These are phyloP conservation scores for Sabatieria punctata DNA, from an alignment of 2,888 invertebrate genomes.

Conservation along the genomic window DNA sequence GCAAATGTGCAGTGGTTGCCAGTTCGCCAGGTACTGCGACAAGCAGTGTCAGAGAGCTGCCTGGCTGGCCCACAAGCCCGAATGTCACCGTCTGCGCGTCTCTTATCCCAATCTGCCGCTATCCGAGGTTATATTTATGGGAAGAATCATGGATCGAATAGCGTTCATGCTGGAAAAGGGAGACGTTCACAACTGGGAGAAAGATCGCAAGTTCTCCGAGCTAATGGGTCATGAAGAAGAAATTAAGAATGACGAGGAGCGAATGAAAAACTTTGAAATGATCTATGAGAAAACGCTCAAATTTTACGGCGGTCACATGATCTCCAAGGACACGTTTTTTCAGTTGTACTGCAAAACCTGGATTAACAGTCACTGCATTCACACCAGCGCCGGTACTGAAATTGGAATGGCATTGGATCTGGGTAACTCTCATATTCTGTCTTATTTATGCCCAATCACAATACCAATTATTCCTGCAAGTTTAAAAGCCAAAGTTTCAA, in stretches of 20 bases:
- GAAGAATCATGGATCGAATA: slow-evolving; percentile 22
- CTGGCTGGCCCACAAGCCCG: slow-evolving; percentile 22
- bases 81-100: slow-evolving; percentile 21
- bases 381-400: slow-evolving; percentile 24
- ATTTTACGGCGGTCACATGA: slow-evolving; percentile 12
- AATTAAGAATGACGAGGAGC: slow-evolving; percentile 12
- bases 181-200: slow-evolving; percentile 22
- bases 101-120: slow-evolving; percentile 27
- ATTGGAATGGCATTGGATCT: slow-evolving; percentile 27
- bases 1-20: slow-evolving; percentile 17
- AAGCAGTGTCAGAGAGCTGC: slow-evolving; percentile 15
- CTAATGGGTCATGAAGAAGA: slow-evolving; percentile 7
- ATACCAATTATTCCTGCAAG: too few relatives aligned
- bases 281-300: slow-evolving; percentile 14
- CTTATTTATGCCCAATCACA: too few relatives aligned
- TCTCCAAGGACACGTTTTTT: slow-evolving; percentile 16
- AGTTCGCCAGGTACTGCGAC: slow-evolving; percentile 19
- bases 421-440: slow-evolving; percentile 16
- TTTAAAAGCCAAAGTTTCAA: too few relatives aligned
- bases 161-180: slow-evolving; percentile 21
- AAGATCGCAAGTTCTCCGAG: slow-evolving; percentile 17
- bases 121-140: slow-evolving; percentile 26
- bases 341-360: slow-evolving; percentile 23
- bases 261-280: slow-evolving; percentile 26
- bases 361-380: slow-evolving; percentile 28